Conservation (phyloP, 2,797 vertebrate species). For the Periparus ater region DNA sequence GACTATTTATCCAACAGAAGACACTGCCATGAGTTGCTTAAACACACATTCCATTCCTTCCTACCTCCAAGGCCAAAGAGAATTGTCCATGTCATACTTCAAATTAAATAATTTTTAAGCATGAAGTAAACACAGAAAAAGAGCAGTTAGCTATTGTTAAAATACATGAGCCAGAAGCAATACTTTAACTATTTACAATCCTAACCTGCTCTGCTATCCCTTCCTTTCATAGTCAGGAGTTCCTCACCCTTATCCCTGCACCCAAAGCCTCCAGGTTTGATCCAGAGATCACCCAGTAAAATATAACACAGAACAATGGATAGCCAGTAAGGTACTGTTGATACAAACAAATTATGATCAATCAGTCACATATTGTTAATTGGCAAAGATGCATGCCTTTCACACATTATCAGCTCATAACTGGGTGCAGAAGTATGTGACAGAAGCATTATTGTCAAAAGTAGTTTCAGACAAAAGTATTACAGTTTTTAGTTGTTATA, state of each 20-base stretch:
- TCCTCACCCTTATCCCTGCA: not conserved
- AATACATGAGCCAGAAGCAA: not conserved
- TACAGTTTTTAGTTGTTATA: not conserved
- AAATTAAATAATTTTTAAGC: not conserved
- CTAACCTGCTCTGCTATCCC: accelerated
- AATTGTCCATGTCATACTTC: not conserved
- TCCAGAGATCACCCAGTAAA: no score
- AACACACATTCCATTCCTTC: not conserved
- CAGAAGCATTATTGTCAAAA: not conserved
- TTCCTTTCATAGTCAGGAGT: not conserved
- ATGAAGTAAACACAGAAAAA: not conserved
- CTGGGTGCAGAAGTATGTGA: not conserved
- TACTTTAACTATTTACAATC: not conserved
- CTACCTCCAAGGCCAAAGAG: not conserved
- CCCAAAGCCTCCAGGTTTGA: no score
- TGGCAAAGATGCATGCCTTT: not conserved
- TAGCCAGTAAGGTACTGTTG: not conserved
- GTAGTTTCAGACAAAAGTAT: not conserved
- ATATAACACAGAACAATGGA: not conserved
- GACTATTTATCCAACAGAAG: not conserved
- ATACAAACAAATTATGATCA: not conserved
- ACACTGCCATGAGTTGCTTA: not conserved
- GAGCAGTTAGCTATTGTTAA: not conserved
- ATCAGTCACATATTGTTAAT: accelerated
- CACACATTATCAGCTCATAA: not conserved